These are phyloP conservation scores for Apodemia duryi DNA, from an alignment of 2,888 invertebrate species.

Conservation along the genomic window DNA sequence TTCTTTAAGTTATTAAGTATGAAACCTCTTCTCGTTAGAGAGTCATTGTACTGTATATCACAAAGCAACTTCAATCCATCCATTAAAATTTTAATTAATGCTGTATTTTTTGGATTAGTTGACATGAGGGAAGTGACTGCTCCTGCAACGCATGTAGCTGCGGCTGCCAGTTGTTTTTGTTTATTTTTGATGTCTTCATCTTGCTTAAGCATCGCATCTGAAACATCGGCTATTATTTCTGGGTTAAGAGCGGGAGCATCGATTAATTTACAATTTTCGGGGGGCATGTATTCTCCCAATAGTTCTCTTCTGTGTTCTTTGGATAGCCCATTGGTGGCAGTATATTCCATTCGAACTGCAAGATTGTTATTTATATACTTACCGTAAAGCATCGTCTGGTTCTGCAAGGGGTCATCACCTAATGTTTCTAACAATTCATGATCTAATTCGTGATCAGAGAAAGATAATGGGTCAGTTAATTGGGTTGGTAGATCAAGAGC, in stretches of 20 bases:
- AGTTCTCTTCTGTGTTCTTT: constrained; percentile 32
- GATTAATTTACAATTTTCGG: constrained; percentile 30
- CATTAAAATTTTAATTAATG: constrained; percentile 17
- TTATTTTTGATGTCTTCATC: constrained; percentile 33
- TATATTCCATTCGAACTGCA: background rate
- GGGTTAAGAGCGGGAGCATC: constrained; percentile 33
- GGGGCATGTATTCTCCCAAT: constrained; percentile 27
- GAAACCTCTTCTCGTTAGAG: constrained; percentile 13
- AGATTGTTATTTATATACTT: too few relatives aligned
- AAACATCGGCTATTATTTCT: constrained; percentile 31
- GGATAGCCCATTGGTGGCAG: background rate
- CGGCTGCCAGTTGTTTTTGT: constrained; percentile 32
- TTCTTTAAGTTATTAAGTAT: constrained; percentile 18
- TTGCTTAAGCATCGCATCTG: constrained; percentile 27
- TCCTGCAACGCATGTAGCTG: constrained; percentile 28
- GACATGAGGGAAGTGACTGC: constrained; percentile 23
- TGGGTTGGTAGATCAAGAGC: too few relatives aligned
- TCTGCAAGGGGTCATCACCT: too few relatives aligned
- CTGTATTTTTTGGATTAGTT: constrained; percentile 15
- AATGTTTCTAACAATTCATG: too few relatives aligned
- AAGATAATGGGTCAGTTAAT: too few relatives aligned
- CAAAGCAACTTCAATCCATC: constrained; percentile 21
- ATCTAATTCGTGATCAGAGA: too few relatives aligned
- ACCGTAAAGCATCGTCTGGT: too few relatives aligned
- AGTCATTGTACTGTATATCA: constrained; percentile 22